phyloP scores from a whole-genome alignment of 1,140 invertebrate genomes.

The Hormaphis cornu region DNA sequence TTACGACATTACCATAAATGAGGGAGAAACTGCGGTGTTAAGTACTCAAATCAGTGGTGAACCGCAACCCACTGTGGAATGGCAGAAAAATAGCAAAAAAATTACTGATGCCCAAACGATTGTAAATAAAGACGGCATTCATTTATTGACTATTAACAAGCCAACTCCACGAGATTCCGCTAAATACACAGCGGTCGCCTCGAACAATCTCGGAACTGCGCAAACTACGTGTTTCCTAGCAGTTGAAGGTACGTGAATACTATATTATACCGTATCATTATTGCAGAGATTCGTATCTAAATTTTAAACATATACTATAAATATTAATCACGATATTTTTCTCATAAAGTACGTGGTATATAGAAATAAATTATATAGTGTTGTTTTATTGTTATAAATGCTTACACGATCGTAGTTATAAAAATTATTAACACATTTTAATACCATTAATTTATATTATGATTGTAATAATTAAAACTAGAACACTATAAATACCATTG shows the following conservation, averaged over 20 bases:
- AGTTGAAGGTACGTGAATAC: conserved; percentile 60
- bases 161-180: conserved; percentile 57
- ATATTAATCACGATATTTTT: too few relatives aligned
- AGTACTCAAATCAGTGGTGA: conserved; percentile 69
- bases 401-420: too few relatives aligned
- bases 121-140: conserved; percentile 53
- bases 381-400: too few relatives aligned
- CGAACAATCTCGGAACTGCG: conserved; percentile 63
- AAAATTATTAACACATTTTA: too few relatives aligned
- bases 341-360: too few relatives aligned
- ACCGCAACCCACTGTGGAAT: conserved; percentile 65
- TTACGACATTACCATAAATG: conserved; percentile 59
- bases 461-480: too few relatives aligned
- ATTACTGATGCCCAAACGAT: conserved; percentile 44
- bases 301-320: too few relatives aligned
- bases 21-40: conserved; percentile 65
- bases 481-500: too few relatives aligned
- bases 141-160: conserved; percentile 58
- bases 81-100: conserved; percentile 68
- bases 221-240: conserved; percentile 65
- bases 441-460: too few relatives aligned
- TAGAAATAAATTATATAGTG: too few relatives aligned
- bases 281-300: too few relatives aligned
- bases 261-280: not conserved
- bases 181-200: conserved; percentile 69